Conservation (phyloP, 2,888 invertebrate genomes). For the Cataglyphis cursor region DNA sequence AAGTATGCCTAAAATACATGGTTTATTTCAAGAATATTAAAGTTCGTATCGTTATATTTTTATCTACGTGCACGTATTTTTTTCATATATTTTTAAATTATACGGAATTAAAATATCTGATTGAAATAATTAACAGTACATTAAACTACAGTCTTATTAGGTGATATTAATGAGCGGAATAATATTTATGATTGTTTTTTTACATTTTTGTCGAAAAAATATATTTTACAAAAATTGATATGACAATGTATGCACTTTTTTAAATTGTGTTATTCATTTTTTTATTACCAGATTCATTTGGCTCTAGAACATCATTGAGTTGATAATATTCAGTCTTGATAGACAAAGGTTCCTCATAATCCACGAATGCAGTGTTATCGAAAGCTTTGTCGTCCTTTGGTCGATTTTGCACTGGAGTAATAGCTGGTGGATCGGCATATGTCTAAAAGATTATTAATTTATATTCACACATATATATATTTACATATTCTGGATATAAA, state of each 20-base stretch:
- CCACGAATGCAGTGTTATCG: conserved; percentile 93
- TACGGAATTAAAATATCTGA: not conserved
- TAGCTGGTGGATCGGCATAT: conserved; percentile 83
- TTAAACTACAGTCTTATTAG: too few relatives aligned
- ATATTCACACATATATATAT: conserved; percentile 53
- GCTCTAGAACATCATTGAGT: conserved; percentile 87
- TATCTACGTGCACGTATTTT: not conserved
- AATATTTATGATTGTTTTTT: not conserved
- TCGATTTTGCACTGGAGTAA: conserved; percentile 78
- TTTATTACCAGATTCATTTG: conserved; percentile 80
- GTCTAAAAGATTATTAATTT: conserved; percentile 79
- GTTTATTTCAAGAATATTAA: conserved; percentile 2
- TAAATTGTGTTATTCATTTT: not conserved
- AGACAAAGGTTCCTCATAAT: conserved; percentile 94
- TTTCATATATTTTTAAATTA: not conserved
- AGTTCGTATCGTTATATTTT: not conserved
- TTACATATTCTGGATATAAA: conserved; percentile 38
- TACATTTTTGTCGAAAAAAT: not conserved
- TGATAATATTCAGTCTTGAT: conserved; percentile 91
- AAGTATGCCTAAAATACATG: conserved; percentile 76
- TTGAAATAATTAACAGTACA: not conserved
- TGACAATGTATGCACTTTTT: not conserved
- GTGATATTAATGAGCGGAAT: not conserved
- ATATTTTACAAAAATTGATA: conserved; percentile 6
- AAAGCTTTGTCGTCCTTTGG: conserved; percentile 87